These are phyloP conservation scores for Blastomussa wellsi DNA, from an alignment of 92 coral and sea anemone genomes.

Conservation along the genomic window DNA sequence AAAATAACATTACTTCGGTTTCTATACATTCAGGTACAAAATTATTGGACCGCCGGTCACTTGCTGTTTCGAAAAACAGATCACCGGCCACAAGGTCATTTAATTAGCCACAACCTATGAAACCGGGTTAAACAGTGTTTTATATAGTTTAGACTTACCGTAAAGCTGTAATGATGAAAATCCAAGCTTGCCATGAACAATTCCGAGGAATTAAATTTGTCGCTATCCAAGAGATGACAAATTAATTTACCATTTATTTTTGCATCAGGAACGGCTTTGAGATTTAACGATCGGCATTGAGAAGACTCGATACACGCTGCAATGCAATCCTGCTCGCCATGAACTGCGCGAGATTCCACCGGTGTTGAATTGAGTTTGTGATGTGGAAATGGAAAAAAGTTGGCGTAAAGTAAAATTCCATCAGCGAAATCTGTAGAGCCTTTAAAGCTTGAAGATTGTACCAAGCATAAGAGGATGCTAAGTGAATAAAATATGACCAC, in stretches of 20 bases:
- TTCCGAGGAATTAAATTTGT: background rate
- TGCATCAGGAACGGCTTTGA: conserved; percentile 1
- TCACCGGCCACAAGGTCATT: too few relatives aligned
- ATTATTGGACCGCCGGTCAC: too few relatives aligned
- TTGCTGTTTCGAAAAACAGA: too few relatives aligned
- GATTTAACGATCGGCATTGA: conserved; percentile 18
- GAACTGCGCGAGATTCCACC: conserved; percentile 4
- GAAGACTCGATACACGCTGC: conserved; percentile 1
- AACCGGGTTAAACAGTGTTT: too few relatives aligned
- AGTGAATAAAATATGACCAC: too few relatives aligned
- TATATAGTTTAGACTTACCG: background rate
- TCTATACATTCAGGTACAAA: too few relatives aligned
- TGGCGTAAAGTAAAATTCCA: too few relatives aligned
- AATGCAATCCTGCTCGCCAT: conserved; percentile 1
- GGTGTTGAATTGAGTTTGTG: conserved; percentile 12
- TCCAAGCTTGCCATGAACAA: background rate
- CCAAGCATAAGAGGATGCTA: too few relatives aligned
- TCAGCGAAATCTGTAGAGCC: too few relatives aligned
- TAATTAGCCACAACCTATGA: too few relatives aligned
- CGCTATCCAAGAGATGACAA: conserved; percentile 22
- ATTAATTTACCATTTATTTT: background rate
- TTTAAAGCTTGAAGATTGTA: too few relatives aligned
- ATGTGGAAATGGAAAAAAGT: background rate
- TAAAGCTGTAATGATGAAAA: conserved; percentile 7
- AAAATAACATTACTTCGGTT: too few relatives aligned